Base-by-base conservation (phyloP, 1,140 invertebrate genomes). In the Drosophila neocordata region DNA sequence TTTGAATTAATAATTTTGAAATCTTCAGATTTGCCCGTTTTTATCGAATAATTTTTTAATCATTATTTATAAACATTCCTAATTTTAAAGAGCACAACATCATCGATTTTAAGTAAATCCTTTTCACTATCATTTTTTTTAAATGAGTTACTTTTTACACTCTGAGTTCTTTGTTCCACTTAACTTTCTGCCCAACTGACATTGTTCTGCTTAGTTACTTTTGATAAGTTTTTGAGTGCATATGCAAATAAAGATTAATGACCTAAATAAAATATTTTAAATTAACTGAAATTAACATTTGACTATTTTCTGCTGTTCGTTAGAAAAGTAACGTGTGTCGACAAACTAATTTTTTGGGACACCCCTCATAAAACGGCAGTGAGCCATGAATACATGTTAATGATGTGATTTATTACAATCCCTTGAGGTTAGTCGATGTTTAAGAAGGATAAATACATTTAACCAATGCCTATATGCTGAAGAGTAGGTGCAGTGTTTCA, bases 361-460 rank as follows among this genome's bases (percentile, higher is more conserved):
- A 57, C 38, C 63, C 27, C 11, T 59, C 51, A 87, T 87, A 82
- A 87, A 87, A 82, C 83, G 82, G 20, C 55, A 67, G 57, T 63
- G 59, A 77, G 67, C 71, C 57, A 13, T 65, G 77, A 63, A 67
- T 60, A 41, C 60, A 85, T 73, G 82, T 75, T 88, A 87, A 85
- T 82, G 78, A 85, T 72, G 73, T 85, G 81, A 87, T 87, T 85
- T 85, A 85, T 87, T 87, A 69, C 65, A 65, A 81, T 81, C 67
- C 59, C 65, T 59, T 60, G 66, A 68, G 70, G 67, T 56, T 68
- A 65, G 62, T 48, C 27, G 8, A 20, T 27, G 51, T 13, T 12
- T 7, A 1, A 53, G 15, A 56, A 56, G 34, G 57, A 59, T 59
- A 38, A 58, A 34, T 38, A 22, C 22, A 41, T 62, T 5, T 4